Evolutionary conservation across 2,797 vertebrate genomes (phyloP).

Genomic region (Acanthurus lineatus): DNA sequence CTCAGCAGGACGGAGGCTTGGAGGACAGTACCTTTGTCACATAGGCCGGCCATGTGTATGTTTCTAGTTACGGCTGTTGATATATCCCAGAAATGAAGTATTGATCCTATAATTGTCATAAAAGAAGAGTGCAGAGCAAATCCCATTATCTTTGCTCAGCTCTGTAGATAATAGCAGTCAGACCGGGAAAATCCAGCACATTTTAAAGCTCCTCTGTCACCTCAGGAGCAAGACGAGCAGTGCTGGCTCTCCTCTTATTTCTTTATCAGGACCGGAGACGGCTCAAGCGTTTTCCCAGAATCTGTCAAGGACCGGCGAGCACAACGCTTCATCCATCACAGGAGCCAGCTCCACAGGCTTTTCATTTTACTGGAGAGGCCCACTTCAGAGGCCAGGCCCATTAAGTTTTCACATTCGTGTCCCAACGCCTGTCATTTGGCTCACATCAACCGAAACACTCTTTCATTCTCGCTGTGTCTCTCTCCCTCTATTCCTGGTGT

Average conservation of each 20-base stretch:
- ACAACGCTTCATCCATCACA: conserved; percentile 85
- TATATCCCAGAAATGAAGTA: conserved; percentile 23
- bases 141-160: conserved; percentile 28
- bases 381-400: conserved; percentile 81
- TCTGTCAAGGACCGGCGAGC: conserved; percentile 77
- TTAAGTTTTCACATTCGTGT: conserved; percentile 84
- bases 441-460: conserved; percentile 73
- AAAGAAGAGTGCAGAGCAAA: conserved; percentile 15
- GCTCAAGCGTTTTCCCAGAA: conserved; percentile 83
- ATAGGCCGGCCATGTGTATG: neutral
- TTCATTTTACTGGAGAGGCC: conserved; percentile 80
- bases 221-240: conserved; percentile 60
- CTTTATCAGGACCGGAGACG: conserved; percentile 82
- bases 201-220: conserved; percentile 68
- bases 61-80: conserved; percentile 26
- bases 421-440: conserved; percentile 83
- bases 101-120: conserved; percentile 35
- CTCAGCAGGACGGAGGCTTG: conserved; percentile 30
- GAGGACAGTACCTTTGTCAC: conserved; percentile 14
- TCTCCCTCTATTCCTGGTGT: conserved; percentile 58
- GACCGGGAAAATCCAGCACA: conserved; percentile 41
- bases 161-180: conserved; percentile 59
- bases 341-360: conserved; percentile 79
- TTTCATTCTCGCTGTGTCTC: conserved; percentile 67
- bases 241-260: conserved; percentile 71